These are phyloP conservation scores for Oryzaephilus surinamensis DNA, from an alignment of 1,140 invertebrate genomes.

Conservation along the genomic window DNA sequence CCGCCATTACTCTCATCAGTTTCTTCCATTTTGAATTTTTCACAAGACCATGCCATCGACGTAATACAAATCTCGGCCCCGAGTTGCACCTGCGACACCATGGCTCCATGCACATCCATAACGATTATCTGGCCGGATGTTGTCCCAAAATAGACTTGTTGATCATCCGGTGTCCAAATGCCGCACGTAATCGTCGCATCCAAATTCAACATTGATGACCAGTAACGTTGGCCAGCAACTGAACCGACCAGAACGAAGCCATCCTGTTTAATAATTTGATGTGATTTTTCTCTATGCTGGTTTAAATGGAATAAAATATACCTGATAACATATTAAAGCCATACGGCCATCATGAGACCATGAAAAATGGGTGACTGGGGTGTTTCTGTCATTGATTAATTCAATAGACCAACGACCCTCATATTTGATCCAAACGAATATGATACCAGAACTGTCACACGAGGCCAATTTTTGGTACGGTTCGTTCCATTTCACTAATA, in stretches of 20 bases:
- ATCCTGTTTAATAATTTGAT: too few species aligned
- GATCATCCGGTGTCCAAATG: constrained; percentile 95
- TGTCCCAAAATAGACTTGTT: constrained; percentile 93
- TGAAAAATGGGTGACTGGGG: constrained; percentile 91
- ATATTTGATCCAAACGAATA: constrained; percentile 99
- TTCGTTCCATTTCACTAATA: constrained; percentile 96
- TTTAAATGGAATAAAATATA: too few species aligned
- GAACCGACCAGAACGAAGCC: constrained; percentile 94
- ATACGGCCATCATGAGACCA: constrained; percentile 98
- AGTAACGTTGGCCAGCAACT: constrained; percentile 93
- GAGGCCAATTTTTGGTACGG: constrained; percentile 97
- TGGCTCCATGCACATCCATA: constrained; percentile 91
- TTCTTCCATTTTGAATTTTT: constrained; percentile 98
- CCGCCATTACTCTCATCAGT: constrained; percentile 58
- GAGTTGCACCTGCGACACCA: constrained; percentile 84
- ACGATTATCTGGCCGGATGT: constrained; percentile 87
- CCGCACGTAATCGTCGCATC: constrained; percentile 91
- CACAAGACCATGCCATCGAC: constrained; percentile 91
- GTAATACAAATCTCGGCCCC: constrained; percentile 70
- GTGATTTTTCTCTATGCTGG: too few species aligned
- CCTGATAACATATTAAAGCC: constrained; percentile 97
- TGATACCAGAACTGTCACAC: constrained; percentile 94
- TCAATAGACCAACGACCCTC: constrained; percentile 98
- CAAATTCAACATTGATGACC: constrained; percentile 94
- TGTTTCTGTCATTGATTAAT: constrained; percentile 94